A percentile compares a stretch with the other conserved stretches of the same genome.
Conservation (phyloP, 2,888 invertebrate genomes). For the Villa cingulata region DNA sequence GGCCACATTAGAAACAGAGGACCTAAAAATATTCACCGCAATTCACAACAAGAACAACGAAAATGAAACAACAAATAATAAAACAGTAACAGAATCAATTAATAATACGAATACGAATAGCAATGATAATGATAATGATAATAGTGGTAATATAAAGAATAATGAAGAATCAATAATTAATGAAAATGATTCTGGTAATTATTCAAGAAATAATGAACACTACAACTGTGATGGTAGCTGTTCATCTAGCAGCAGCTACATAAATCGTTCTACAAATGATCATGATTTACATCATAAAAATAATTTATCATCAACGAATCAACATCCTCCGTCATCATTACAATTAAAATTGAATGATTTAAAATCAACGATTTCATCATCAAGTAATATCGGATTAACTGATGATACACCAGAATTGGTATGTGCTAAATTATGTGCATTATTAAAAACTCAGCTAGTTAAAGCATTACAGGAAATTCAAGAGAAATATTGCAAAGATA, state of each 20-base stretch:
- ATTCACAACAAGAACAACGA: not conserved
- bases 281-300: not conserved
- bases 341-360: constrained; percentile 17
- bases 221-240: constrained; percentile 23
- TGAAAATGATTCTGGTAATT: constrained; percentile 30
- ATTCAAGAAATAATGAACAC: constrained; percentile 26
- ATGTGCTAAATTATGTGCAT: constrained; percentile 62
- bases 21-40: constrained; percentile 17
- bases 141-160: too few species aligned
- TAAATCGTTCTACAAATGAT: constrained; percentile 22
- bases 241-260: constrained; percentile 24
- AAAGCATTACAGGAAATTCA: constrained; percentile 58
- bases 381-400: constrained; percentile 24
- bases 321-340: too few species aligned
- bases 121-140: too few species aligned
- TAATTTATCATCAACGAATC: not conserved
- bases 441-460: constrained; percentile 64
- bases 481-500: constrained; percentile 20
- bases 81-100: not conserved
- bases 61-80: not conserved
- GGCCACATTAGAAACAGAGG: constrained; percentile 22
- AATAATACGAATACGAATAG: too few species aligned
- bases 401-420: constrained; percentile 36
- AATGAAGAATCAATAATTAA: not conserved
- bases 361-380: constrained; percentile 22